Conservation (phyloP, 64 coral and sea anemone species). For the Montipora cactus region DNA sequence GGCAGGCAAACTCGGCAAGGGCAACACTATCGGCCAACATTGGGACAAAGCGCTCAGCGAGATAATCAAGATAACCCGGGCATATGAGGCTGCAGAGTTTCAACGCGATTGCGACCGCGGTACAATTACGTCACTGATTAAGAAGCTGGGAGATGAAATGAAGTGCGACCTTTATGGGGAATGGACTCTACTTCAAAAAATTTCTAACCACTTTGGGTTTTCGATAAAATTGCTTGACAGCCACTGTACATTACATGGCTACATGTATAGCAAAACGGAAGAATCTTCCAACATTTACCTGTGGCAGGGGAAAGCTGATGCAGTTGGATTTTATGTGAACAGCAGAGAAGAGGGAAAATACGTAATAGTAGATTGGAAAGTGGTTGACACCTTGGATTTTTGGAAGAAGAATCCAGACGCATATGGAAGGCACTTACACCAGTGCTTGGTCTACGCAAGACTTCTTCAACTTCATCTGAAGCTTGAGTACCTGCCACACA, state of each 20-base stretch:
- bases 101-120: no score
- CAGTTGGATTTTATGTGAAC: not conserved
- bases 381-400: constrained; percentile 23
- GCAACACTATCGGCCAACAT: no score
- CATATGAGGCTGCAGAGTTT: no score
- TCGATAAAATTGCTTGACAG: not conserved
- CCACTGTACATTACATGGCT: constrained; percentile 36
- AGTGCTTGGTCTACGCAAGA: constrained; percentile 47
- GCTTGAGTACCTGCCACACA: constrained; percentile 31
- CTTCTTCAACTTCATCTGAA: constrained; percentile 49
- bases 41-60: no score
- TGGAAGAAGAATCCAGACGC: not conserved
- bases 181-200: no score
- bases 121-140: no score
- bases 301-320: constrained; percentile 53
- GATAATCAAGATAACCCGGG: no score
- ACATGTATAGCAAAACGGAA: not conserved
- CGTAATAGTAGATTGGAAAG: constrained; percentile 54
- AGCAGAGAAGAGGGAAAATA: not conserved
- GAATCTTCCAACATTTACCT: constrained; percentile 10
- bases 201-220: no score
- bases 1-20: no score
- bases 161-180: no score
- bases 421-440: constrained; percentile 37
- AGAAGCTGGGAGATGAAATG: no score